These are phyloP conservation scores for Antheraea yamamai DNA, from an alignment of 2,888 invertebrate genomes.

Conservation along the genomic window DNA sequence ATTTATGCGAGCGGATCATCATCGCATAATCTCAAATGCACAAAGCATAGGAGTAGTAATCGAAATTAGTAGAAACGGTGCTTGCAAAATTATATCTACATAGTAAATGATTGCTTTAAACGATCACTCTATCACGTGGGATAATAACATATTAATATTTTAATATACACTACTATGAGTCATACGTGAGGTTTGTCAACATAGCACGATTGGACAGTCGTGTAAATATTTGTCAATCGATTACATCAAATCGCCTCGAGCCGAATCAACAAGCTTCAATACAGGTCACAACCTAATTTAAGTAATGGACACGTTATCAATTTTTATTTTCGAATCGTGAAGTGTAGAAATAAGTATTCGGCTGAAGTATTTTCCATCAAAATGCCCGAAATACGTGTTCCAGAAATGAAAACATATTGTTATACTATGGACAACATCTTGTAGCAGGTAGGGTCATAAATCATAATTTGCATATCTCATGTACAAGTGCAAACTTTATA, in stretches of 20 bases:
- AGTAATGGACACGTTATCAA: background rate
- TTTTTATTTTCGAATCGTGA: background rate
- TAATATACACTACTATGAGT: background rate
- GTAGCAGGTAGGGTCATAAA: too few species aligned
- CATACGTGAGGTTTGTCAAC: background rate
- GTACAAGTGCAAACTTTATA: too few species aligned
- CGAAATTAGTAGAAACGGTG: too few species aligned
- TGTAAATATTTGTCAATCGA: background rate
- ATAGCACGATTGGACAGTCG: conserved; percentile 17
- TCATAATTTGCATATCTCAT: too few species aligned
- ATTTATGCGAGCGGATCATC: too few species aligned
- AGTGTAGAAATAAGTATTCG: background rate
- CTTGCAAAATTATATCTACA: background rate
- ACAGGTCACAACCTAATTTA: conserved; percentile 6
- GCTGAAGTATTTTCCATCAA: background rate
- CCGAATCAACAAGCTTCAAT: conserved; percentile 1
- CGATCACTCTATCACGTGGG: background rate
- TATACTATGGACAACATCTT: too few species aligned
- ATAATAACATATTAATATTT: background rate
- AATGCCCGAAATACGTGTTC: too few species aligned
- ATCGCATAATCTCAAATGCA: too few species aligned
- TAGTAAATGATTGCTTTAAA: background rate
- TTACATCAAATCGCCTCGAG: conserved; percentile 3
- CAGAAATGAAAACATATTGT: too few species aligned
- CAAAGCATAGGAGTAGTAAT: too few species aligned